Evolutionary conservation across 2,888 invertebrate genomes (phyloP), one percentile per base, ranked within the genome.

Genomic region (Archaeoteleia sp.): DNA sequence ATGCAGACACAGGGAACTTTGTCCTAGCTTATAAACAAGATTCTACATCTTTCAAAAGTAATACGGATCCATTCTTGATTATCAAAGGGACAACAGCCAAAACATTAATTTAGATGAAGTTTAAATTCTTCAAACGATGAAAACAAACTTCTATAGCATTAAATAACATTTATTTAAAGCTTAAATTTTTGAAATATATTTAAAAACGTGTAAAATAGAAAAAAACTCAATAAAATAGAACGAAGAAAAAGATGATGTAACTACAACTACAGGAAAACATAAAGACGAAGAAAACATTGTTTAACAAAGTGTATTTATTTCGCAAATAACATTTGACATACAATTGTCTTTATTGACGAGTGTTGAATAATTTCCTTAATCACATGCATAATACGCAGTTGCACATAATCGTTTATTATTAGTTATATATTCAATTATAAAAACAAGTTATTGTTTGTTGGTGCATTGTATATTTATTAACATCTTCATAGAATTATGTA

Each of bases 1-100:
- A 90, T 32, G 91, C 93, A 0, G 92, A 93, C 71, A 93, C 94
- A 0, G 95, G 95, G 7, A 89, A 90, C 62, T 95, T 95, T 78
- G 93, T 92, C 78, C 82, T 93, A 68, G 90, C 91, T 8, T 95
- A 93, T 82, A 90, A 90, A 69, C 95, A 95, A 86, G 86, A 89
- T 23, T 87, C 92, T 57, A 90, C 91, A 76, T 75, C 77, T 35
- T 90, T 92, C 0, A 93, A 93, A 6, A 93, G 93, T 0, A 94
- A 95, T 82, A 88, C 93, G 72, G 94, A 93, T 0, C 87, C 91
- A 72, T 91, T 90, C 55, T 84, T 93, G 40, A 89, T 91, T 43
- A 88, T 92, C 6, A 88, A 91, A 62, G 93, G 92, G 7, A 89
- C 25, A 2, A n/a, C n/a, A n/a, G n/a, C n/a, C n/a, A n/a, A n/a